Percentiles rank a stretch among this genome's conserved stretches.
Conservation (phyloP, 2,797 vertebrate species). For the Sebastes hopkinsi region DNA sequence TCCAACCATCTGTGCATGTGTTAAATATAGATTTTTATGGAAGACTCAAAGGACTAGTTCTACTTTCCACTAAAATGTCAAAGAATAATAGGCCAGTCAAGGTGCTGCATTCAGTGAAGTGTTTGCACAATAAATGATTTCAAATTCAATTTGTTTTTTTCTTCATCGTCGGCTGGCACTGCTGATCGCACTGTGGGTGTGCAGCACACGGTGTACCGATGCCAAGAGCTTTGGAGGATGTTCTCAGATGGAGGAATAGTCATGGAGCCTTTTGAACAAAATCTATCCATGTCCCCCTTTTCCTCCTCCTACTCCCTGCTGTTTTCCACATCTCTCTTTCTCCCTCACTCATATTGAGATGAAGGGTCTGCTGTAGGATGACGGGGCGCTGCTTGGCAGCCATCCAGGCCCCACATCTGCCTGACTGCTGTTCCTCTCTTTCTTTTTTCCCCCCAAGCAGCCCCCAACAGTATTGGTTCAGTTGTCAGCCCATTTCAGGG, state of each 20-base stretch:
- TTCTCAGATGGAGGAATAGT: slow-evolving; percentile 57
- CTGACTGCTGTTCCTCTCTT: slow-evolving; percentile 77
- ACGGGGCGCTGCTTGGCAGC: slow-evolving; percentile 74
- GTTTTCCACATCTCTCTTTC: slow-evolving; percentile 62
- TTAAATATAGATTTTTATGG: slow-evolving; percentile 80
- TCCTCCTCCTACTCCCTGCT: slow-evolving; percentile 53
- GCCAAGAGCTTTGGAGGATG: slow-evolving; percentile 61
- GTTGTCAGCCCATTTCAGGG: slow-evolving; percentile 75
- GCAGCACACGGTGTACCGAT: slow-evolving; percentile 34
- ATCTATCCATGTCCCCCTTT: slow-evolving; percentile 53
- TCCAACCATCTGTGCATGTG: slow-evolving; percentile 75
- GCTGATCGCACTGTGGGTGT: slow-evolving; percentile 49
- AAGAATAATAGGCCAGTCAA: slow-evolving; percentile 71
- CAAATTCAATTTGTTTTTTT: slow-evolving; percentile 48
- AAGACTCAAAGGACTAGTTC: slow-evolving; percentile 69
- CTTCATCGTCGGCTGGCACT: slow-evolving; percentile 37
- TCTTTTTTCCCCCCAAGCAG: slow-evolving; percentile 33
- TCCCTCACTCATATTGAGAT: slow-evolving; percentile 74
- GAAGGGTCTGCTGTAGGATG: slow-evolving; percentile 73
- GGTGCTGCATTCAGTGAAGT: slow-evolving; percentile 52
- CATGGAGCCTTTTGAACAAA: slow-evolving; percentile 55
- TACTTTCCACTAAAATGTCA: slow-evolving; percentile 74
- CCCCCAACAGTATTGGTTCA: slow-evolving; percentile 73
- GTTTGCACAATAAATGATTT: slow-evolving; percentile 68
- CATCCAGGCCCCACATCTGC: slow-evolving; percentile 85